Base-by-base conservation (phyloP, 2,113 vertebrate genomes). In the Pseudopodoces humilis region DNA sequence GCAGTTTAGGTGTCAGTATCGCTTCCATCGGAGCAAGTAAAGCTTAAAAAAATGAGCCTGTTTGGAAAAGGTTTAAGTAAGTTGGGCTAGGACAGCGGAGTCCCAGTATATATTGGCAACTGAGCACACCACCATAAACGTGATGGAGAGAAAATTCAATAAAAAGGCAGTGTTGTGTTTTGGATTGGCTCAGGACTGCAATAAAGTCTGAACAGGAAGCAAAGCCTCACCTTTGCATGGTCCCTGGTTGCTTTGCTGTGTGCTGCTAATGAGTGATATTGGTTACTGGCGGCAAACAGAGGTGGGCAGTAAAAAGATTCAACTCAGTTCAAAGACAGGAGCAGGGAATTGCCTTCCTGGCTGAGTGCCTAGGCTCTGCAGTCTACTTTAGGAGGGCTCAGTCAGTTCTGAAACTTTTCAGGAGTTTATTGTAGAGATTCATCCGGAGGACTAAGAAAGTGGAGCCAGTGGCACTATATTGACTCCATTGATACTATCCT, bases 381-480 rank as follows among this genome's bases (percentile, higher is more conserved):
- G 15, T 28, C 30, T 33, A 0, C 43, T 70, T 35, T 20, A 49
- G 49, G 18, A 56, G 22, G 7, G 25, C 13, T 31, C 24, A 49
- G 35, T 55, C 16, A 22, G 20, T 15, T 56, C 35, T 19, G 31
- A 49, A n/a, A 6, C 7, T 75, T 47, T 5, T 6, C 5, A 11
- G 27, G 28, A n/a, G 49, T 18, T 78, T 67, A 43, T 91, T 47
- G 12, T 0, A 2, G 43, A n/a, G 75, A 2, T 62, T 78, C 10
- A 35, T 56, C 50, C 96, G 98, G 98, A 98, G 98, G 98, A 98
- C 96, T 96, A 98, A 98, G 98, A 98, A 98, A 98, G 98, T 92
- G 90, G 98, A 97, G 96, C 95, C 97, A 96, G 90, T 98, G 81
- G 86, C 96, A 91, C 88, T 46, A 84, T 94, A 86, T 84, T 93